Evolutionary conservation across 1,140 invertebrate genomes (phyloP), one percentile per base, ranked within the genome.

Genomic region (Pogonus chalceus): DNA sequence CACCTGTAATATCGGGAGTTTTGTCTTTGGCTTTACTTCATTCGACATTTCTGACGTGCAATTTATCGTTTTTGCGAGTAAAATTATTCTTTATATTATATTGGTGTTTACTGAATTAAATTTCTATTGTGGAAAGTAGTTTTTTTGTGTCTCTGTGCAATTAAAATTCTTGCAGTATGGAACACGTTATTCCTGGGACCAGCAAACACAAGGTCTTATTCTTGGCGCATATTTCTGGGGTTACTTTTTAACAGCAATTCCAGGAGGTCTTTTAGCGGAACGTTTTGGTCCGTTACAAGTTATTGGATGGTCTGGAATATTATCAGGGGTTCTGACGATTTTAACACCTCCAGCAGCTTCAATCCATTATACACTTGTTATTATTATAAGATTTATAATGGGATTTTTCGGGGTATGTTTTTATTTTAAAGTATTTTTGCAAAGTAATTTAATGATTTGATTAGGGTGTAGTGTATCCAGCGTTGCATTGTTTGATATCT

Each of bases 381-480:
- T 87, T 12, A 71, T 70, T 1, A 64, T 79, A 0, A 71, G 87
- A 50, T 79, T 88, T 61, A 52, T 83, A 12, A 78, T 83, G 54
- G 85, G 85, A 58, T 72, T 84, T 53, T 73, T 79, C 26, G 80
- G 79, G 53, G 82, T 84, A 74, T 77, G 76, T 74, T 54, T 4
- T 10, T 10, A n/a, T 16, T 20, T n/a, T n/a, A n/a, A n/a, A n/a
- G n/a, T n/a, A n/a, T n/a, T n/a, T n/a, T n/a, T n/a, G n/a, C n/a
- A n/a, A n/a, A n/a, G n/a, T n/a, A n/a, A n/a, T n/a, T n/a, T n/a
- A n/a, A n/a, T n/a, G n/a, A n/a, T 9, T 43, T 43, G 18, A 61
- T 53, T 60, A 86, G 83, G 83, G 83, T 2, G 80, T 83, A 3
- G 72, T 84, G 37, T 87, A 87, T 74, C 85, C 85, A 7, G 77